Evolutionary conservation across 1,140 invertebrate species (phyloP), one percentile per base, ranked within the genome.

Genomic region (Drosophila hydei): DNA sequence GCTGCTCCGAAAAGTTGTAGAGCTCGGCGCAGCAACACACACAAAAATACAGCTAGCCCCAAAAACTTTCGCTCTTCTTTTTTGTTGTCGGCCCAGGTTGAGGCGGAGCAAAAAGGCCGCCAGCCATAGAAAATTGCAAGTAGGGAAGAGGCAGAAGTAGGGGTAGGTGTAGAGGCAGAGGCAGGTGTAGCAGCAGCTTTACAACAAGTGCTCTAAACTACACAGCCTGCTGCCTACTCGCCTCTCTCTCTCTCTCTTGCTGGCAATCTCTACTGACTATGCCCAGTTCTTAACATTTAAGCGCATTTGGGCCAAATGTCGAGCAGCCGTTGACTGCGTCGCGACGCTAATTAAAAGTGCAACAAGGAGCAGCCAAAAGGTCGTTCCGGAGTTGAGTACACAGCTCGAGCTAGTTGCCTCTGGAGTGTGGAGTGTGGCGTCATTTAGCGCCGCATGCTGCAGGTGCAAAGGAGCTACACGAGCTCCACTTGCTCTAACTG

Each of bases 261-360:
- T 23, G 3, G 6, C 19, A 11, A 1, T 23, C 5, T 12, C 72
- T 56, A 6, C 16, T 11, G 42, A 19, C 9, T 9, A 8, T 2
- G 25, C 42, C 47, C 50, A 33, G 30, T 33, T 55, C 51, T 64
- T 50, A 23, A 58, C 77, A 80, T 81, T 85, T 85, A 87, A 85
- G 81, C 81, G 81, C 83, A 81, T 88, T 85, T 77, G 69, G 81
- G 83, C 62, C 83, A 81, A 85, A 87, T 81, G 81, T 48, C 74
- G 73, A 55, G 74, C 67, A 63, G 58, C 42, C 38, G 38, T 33
- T 33, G 30, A 16, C 69, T 48, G 63, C 67, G 72, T 70, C 83
- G 75, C 83, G 77, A 75, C 75, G 83, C 83, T 87, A 87, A 87
- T 87, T 87, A 87, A 87, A 83, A 88, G 83, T 87, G 83, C 83